phyloP scores from a whole-genome alignment of 2,113 vertebrate genomes.

The Notiomystis cincta region DNA sequence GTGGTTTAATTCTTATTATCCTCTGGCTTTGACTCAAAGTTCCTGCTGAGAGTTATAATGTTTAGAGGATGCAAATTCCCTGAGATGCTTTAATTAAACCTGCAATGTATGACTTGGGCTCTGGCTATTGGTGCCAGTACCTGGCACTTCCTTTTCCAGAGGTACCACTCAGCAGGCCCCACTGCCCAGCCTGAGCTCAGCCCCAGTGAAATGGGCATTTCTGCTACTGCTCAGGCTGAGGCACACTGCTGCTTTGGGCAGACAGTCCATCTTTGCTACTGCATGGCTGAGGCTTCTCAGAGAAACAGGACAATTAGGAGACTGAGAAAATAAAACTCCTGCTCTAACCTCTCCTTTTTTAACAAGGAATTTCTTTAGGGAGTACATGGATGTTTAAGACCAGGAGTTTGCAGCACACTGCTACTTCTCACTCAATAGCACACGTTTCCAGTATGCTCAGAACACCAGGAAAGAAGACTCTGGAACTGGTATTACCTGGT shows the following conservation, averaged over 20 bases:
- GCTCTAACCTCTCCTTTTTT: neutral
- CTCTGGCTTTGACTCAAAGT: conserved; percentile 1
- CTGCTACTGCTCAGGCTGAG: neutral
- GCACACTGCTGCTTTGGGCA: neutral
- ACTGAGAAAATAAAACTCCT: neutral
- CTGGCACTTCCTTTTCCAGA: neutral
- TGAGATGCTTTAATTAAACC: neutral
- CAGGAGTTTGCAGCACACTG: neutral
- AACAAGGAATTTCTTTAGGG: neutral
- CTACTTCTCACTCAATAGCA: neutral
- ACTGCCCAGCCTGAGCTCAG: neutral
- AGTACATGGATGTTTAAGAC: neutral
- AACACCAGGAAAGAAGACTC: neutral
- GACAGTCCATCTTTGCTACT: neutral
- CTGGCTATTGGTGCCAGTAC: neutral
- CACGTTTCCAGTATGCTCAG: neutral
- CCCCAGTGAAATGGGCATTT: rapidly evolving
- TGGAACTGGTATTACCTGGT: neutral
- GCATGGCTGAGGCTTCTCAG: neutral
- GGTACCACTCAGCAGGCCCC: neutral
- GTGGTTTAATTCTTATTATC: conserved; percentile 35
- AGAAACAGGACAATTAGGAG: neutral
- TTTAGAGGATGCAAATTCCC: neutral
- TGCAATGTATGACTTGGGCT: neutral
- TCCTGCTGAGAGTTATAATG: neutral